These are phyloP conservation scores for Cricetomys ansorgei DNA, from an alignment of 2,113 vertebrate genomes.

Conservation along the genomic window DNA sequence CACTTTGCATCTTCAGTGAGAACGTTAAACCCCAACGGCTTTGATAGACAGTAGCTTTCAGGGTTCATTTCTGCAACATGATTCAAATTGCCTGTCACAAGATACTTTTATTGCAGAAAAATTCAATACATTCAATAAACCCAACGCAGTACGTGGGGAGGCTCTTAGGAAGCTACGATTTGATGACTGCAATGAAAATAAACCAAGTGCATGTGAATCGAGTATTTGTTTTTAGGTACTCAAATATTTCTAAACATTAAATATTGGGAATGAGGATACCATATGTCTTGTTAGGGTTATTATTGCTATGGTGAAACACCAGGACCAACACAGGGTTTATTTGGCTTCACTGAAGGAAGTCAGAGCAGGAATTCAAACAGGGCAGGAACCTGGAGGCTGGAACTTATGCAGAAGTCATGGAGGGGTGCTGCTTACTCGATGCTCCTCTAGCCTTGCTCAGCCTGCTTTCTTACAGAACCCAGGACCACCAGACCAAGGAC, in stretches of 20 bases:
- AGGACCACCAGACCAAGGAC: too few relatives aligned
- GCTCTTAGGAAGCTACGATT: slow-evolving; percentile 35
- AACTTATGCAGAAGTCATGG: neutral
- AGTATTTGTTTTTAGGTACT: neutral
- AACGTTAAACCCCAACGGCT: slow-evolving; percentile 41
- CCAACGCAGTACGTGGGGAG: neutral
- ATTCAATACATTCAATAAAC: neutral
- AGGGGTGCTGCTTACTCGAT: neutral
- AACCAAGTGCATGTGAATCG: slow-evolving; percentile 1
- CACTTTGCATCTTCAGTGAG: slow-evolving; percentile 24
- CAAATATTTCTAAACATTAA: slow-evolving; percentile 33
- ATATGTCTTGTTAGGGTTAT: neutral
- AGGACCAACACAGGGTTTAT: neutral
- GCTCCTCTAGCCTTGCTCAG: neutral
- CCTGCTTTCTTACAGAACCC: neutral
- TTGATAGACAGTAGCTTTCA: slow-evolving; percentile 24
- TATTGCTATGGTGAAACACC: neutral
- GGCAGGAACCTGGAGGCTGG: neutral
- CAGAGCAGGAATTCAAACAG: neutral
- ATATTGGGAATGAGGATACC: neutral
- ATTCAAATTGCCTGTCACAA: slow-evolving; percentile 43
- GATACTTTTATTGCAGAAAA: slow-evolving; percentile 55
- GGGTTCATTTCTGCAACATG: slow-evolving; percentile 49
- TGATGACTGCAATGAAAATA: slow-evolving; percentile 41
- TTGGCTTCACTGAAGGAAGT: neutral